Base-by-base conservation (phyloP, 2,888 invertebrate species). In the Bursaphelenchus okinawaensis region DNA sequence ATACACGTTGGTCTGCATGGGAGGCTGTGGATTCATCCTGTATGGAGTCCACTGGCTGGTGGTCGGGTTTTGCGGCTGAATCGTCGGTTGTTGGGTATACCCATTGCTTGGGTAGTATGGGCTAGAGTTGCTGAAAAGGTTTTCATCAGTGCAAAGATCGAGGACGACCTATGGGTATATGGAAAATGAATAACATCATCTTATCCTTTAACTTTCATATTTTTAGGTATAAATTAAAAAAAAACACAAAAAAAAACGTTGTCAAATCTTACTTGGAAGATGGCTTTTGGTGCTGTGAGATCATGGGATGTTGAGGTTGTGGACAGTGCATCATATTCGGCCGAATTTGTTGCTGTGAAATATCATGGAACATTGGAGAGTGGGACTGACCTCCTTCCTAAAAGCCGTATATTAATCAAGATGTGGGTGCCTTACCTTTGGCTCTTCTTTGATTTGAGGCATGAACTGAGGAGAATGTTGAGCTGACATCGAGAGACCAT, bases 221-320 rank as follows among this genome's bases (percentile, higher is more conserved):
- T n/a, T n/a, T n/a, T n/a, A n/a, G n/a, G n/a, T n/a, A n/a, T n/a
- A n/a, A n/a, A n/a, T n/a, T 40, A 16, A 40, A 40, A 16, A 16
- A 16, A 12, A 40, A 16, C 40, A 12, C 40, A 16, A 12, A 40
- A 40, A 50, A 19, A 56, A 19, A 50, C 57, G 8, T 56, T n/a
- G 61, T 24, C 1, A 50, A 27, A n/a, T 7, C 58, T 58, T 23
- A 75, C 68, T 68, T 74, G 72, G 65, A 73, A 72, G 24, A 74
- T 77, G 40, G 40, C 40, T 40, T 40, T 40, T 12, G 6, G n/a
- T 40, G 40, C 40, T 40, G 40, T 16, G 40, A 40, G 40, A 40
- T 40, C 40, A 40, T 40, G 40, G 12, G 12, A 6, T 40, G 40
- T 12, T 12, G 40, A 4, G 40, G 12, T 75, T 65, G 50, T 74